Evolutionary conservation across 23 tunicate genomes (phyloP).

Genomic region (Diplosoma virens): DNA sequence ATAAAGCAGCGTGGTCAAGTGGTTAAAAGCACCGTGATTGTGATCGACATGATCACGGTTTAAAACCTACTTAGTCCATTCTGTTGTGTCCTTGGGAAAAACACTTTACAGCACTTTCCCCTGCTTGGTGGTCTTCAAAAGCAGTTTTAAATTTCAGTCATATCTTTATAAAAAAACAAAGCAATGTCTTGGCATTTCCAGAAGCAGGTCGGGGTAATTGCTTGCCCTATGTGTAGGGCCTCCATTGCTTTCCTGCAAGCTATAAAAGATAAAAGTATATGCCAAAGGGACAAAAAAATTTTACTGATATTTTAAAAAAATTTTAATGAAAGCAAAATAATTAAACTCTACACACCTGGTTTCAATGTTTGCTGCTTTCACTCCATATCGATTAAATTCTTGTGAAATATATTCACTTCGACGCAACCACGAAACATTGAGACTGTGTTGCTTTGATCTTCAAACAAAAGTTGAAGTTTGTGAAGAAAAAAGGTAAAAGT

Average conservation of each 20-base stretch:
- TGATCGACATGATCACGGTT: no score
- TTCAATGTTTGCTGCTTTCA: constrained; percentile 73
- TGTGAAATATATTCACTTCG: constrained; percentile 99
- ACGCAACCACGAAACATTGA: constrained; percentile 90
- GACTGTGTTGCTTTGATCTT: constrained; percentile 84
- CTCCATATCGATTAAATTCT: constrained; percentile 96
- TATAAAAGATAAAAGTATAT: background rate
- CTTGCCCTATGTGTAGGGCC: no score
- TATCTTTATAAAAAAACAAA: no score
- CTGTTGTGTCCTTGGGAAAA: no score
- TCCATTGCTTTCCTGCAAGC: no score
- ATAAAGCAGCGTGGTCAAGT: background rate
- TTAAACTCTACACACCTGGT: constrained; percentile 71
- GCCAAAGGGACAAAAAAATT: background rate
- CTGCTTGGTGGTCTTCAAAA: no score
- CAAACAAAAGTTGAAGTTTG: background rate
- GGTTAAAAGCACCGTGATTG: no score
- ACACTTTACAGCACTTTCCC: no score
- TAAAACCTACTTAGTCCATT: no score
- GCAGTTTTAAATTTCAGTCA: no score
- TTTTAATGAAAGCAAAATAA: background rate
- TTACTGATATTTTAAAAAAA: background rate
- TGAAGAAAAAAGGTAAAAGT: background rate
- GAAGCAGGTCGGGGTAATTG: no score
- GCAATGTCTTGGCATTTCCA: no score